A percentile compares a stretch with the other conserved stretches of the same genome.
These are phyloP conservation scores for Melanchra persicariae DNA, from an alignment of 2,888 invertebrate species.

Conservation along the genomic window DNA sequence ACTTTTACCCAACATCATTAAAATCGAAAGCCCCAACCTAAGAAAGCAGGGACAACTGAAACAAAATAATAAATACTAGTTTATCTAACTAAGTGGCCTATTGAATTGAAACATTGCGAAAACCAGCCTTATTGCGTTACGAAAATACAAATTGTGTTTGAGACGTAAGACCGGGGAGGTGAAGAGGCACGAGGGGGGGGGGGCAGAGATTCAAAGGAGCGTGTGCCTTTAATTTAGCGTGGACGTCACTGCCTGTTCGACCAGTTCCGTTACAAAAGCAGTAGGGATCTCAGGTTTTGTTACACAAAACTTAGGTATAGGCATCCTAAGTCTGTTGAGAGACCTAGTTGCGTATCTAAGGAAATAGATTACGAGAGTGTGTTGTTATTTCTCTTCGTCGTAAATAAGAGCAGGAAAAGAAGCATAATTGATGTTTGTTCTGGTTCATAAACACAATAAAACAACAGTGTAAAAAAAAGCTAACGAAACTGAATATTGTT, in stretches of 20 bases:
- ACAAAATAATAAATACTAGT: conserved; percentile 79
- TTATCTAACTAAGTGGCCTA: conserved; percentile 78
- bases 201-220: conserved; percentile 78
- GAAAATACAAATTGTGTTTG: conserved; percentile 85
- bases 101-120: conserved; percentile 87
- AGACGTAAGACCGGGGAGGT: conserved; percentile 67
- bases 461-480: neutral
- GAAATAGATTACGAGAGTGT: conserved; percentile 10
- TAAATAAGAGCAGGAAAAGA: conserved; percentile 3
- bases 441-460: neutral
- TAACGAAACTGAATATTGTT: neutral
- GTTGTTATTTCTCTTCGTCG: neutral
- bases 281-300: conserved; percentile 75
- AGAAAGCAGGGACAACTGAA: conserved; percentile 68
- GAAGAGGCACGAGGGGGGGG: neutral
- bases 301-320: conserved; percentile 56
- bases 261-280: conserved; percentile 83
- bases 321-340: conserved; percentile 30
- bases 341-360: conserved; percentile 38
- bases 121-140: conserved; percentile 83
- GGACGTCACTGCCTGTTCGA: conserved; percentile 76
- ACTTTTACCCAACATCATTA: conserved; percentile 60
- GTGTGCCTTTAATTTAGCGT: conserved; percentile 72
- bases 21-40: conserved; percentile 59
- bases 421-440: neutral